Evolutionary conservation across 35 echinoderm and acorn worm genomes (phyloP), one percentile per base, ranked within the genome.

Genomic region (Ophioderma brevispina): DNA sequence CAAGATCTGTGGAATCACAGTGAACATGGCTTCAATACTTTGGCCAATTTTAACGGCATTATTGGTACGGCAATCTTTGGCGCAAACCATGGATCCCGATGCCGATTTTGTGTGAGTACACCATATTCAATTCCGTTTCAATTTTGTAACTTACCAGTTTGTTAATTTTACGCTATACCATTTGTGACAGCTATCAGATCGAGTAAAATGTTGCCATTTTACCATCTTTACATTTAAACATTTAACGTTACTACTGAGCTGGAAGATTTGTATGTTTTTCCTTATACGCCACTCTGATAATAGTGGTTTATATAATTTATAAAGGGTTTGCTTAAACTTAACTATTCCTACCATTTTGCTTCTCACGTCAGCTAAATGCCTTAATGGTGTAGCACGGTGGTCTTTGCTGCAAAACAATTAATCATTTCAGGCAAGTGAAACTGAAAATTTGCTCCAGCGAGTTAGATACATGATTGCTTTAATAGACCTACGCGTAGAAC

Each of bases 51-150:
- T 70, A 70, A 70, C 59, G 4, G 59, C 23, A 2, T 70, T 70
- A 70, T 70, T 70, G 28, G n/a, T 70, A 70, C 59, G 59, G 2
- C 59, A 70, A 70, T 70, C 59, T 18, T 70, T 70, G 59, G 59
- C 59, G n/a, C 59, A 70, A 70, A 70, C 59, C 23, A 70, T 30
- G 59, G 59, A 25, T 25, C 59, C 59, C n/a, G n/a, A n/a, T n/a
- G n/a, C n/a, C n/a, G n/a, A n/a, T n/a, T n/a, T n/a, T n/a, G n/a
- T 70, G 59, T 70, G 28, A 70, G 59, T 70, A 70, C 59, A 70
- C 4, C 41, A 46, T 46, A 8, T 46, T 46, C 5, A 5, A 79
- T 79, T 79, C n/a, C n/a, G n/a, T n/a, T n/a, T n/a, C n/a, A n/a
- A n/a, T n/a, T n/a, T n/a, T n/a, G n/a, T n/a, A n/a, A n/a, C n/a